Evolutionary conservation across 2,888 invertebrate genomes (phyloP), one percentile per base, ranked within the genome.

Genomic region (Pristionchus entomophagus): DNA sequence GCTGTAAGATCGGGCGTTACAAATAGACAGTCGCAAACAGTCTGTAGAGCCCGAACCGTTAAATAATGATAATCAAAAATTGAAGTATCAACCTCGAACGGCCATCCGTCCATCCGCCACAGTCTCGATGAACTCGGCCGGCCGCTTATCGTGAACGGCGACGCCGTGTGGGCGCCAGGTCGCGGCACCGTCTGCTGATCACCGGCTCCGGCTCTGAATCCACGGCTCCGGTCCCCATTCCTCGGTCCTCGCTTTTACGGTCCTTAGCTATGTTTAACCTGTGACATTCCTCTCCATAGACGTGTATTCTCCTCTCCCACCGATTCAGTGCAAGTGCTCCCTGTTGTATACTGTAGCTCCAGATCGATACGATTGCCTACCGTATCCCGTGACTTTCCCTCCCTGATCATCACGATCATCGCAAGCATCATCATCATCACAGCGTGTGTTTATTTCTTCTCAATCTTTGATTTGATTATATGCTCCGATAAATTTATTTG

Each of bases 231-330:
- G 65, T 6, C n/a, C n/a, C n/a, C 41, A 26, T 41, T n/a, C 12
- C n/a, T 41, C 73, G 73, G 73, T 45, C 26, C 73, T 45, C 2
- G 22, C n/a, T 8, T 10, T 10, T 65, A 65, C 65, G 65, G 65
- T 65, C 65, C 12, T 59, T 3, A 45, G 6, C 22, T 26, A 22
- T 41, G 17, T 22, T 22, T 22, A 22, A n/a, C n/a, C 56, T 56
- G 73, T 73, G 73, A 41, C 73, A 45, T 73, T 73, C 73, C 35
- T 41, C 73, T 26, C 26, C n/a, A 10, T n/a, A 35, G 73, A 73
- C 73, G 73, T 45, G 73, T 73, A 2, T 0, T 22, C 19, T n/a
- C 22, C 22, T 69, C 65, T n/a, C 73, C 38, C 69, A 17, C 8
- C 17, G 6, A 26, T 73, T 73, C 41, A 38, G 41, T 41, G 17